A percentile compares a stretch with the other conserved stretches of the same genome.
These are phyloP conservation scores for Osmoderma eremita DNA, from an alignment of 2,888 invertebrate genomes.

Conservation along the genomic window DNA sequence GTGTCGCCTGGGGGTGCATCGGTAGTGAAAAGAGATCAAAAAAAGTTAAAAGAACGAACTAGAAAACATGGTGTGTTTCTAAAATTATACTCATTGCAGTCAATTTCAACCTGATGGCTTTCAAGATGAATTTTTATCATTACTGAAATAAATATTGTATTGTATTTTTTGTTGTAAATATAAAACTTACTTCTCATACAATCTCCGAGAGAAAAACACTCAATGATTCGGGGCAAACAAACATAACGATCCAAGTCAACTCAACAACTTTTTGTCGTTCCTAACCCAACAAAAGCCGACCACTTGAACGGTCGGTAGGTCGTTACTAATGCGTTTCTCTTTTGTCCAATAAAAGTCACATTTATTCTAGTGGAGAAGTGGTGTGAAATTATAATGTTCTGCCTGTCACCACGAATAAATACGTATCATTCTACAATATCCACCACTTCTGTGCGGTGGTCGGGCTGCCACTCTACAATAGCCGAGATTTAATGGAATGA, in stretches of 20 bases:
- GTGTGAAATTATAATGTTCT: slow-evolving; percentile 54
- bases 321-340: too few relatives aligned
- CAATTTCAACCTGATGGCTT: slow-evolving; percentile 47
- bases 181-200: background rate
- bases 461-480: too few relatives aligned
- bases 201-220: background rate
- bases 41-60: slow-evolving; percentile 4
- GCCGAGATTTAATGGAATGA: too few relatives aligned
- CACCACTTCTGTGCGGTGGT: too few relatives aligned
- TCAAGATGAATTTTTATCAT: slow-evolving; percentile 44
- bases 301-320: slow-evolving; percentile 3
- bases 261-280: background rate
- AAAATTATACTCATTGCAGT: slow-evolving; percentile 46
- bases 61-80: slow-evolving; percentile 44
- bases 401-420: slow-evolving; percentile 50
- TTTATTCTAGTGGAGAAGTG: slow-evolving; percentile 49
- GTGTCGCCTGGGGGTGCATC: background rate
- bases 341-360: slow-evolving; percentile 52
- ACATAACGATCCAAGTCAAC: background rate
- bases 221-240: background rate
- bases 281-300: slow-evolving; percentile 5
- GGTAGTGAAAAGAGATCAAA: background rate
- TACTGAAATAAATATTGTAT: too few relatives aligned
- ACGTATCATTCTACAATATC: slow-evolving; percentile 36
- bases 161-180: background rate